A percentile compares a stretch with the other conserved stretches of the same genome.
These are phyloP conservation scores for Parascotia fuliginaria DNA, from an alignment of 2,888 invertebrate species.

Conservation along the genomic window DNA sequence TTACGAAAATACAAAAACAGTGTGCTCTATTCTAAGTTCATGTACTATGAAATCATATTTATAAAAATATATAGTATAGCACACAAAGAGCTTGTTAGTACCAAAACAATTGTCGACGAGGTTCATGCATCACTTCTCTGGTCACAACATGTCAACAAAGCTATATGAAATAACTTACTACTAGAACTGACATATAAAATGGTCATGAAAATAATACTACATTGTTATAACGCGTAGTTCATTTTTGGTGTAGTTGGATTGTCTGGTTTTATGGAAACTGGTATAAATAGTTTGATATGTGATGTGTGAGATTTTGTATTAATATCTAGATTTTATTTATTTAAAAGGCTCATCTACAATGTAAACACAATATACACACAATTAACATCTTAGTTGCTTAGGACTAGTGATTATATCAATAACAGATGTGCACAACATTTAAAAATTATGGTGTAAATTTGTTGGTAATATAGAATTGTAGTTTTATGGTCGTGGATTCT, in stretches of 20 bases:
- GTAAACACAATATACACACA: no score
- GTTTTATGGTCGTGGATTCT: no score
- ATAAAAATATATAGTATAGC: constrained; percentile 7
- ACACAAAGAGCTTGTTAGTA: constrained; percentile 38
- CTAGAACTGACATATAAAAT: constrained; percentile 38
- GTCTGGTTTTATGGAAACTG: constrained; percentile 2
- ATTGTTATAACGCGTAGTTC: constrained; percentile 11
- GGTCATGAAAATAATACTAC: constrained; percentile 11
- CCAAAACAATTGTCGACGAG: constrained; percentile 46
- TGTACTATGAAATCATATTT: constrained; percentile 4
- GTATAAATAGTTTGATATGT: constrained; percentile 12
- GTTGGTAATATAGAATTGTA: no score
- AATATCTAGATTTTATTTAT: no score
- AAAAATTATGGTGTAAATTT: no score
- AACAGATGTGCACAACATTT: no score
- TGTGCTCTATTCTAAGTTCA: no score
- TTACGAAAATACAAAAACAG: no score
- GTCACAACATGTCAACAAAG: constrained; percentile 67
- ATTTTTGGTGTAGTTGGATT: constrained; percentile 1
- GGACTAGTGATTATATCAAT: no score
- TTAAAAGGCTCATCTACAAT: no score
- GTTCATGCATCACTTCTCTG: constrained; percentile 55
- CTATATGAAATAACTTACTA: constrained; percentile 44
- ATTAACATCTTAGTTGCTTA: no score
- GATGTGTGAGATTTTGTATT: not conserved